Evolutionary conservation across 2,113 vertebrate genomes (phyloP), one percentile per base, ranked within the genome.

Genomic region (Tursiops truncatus): DNA sequence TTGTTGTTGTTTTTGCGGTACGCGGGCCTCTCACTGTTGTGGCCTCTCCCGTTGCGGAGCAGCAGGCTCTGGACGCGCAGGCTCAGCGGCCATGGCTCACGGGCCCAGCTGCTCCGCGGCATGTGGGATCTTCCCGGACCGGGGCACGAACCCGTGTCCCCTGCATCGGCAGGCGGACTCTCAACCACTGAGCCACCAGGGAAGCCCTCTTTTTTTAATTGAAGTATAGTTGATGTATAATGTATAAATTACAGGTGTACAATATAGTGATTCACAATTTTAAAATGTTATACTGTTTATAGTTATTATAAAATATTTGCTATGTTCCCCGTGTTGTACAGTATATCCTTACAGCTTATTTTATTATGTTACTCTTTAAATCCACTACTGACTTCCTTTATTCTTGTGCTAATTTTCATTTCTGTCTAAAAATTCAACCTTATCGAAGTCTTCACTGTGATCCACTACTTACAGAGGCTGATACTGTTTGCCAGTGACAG

Each of bases 351-450:
- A 38, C 23, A 58, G n/a, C n/a, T 58, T 38, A 80, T 58, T 38
- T 58, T 80, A 74, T 47, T 17, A 74, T 74, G 53, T 71, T 80
- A 60, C 93, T 74, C 21, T 93, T 94, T 81, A 88, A 84, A 31
- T 38, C 63, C 41, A 88, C 41, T 74, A 60, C 15, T 81, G 8
- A 68, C 18, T 89, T 87, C 50, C 21, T 56, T 84, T 91, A 31
- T 85, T 92, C 95, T 89, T 92, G 68, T 85, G 44, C 14, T 74
- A 60, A 44, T 94, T 96, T 77, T 94, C 44, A 41, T 81, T 94
- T 96, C 71, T 80, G 28, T 62, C 53, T 63, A 82, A 92, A 96
- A 73, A 67, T 44, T 91, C 65, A 96, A 0, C 10, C 50, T 94
- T 89, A 44, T 6, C 28, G 26, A 80, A 83, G 23, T 96, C 31